These are phyloP conservation scores for Caenorhabditis sinica DNA, from an alignment of 2,888 invertebrate species.

Conservation along the genomic window DNA sequence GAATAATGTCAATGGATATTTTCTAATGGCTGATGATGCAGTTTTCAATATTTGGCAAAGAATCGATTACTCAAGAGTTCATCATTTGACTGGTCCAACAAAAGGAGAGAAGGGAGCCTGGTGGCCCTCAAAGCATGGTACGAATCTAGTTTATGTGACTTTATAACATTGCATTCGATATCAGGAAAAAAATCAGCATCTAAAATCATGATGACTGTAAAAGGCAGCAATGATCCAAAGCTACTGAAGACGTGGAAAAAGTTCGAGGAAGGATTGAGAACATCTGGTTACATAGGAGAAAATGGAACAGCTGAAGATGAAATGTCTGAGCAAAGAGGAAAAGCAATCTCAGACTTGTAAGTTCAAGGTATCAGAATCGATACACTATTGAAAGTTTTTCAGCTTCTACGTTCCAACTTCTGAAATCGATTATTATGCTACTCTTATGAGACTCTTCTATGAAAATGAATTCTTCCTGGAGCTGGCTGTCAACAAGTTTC, in stretches of 20 bases:
- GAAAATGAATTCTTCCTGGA: conserved; percentile 45
- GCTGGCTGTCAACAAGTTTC: conserved; percentile 43
- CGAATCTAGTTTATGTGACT: background rate
- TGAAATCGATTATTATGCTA: conserved; percentile 38
- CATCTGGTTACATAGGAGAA: conserved; percentile 7
- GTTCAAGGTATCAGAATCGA: background rate
- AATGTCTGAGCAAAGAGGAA: conserved; percentile 6
- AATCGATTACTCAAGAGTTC: conserved; percentile 49
- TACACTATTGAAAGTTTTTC: background rate
- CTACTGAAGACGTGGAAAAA: conserved; percentile 8
- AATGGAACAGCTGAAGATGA: conserved; percentile 26
- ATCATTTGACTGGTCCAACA: conserved; percentile 9
- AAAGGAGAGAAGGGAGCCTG: background rate
- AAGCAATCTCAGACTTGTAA: conserved; percentile 55
- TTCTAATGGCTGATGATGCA: conserved; percentile 55
- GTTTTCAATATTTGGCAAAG: conserved; percentile 62
- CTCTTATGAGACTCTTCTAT: conserved; percentile 54
- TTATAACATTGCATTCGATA: background rate
- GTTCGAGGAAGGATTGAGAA: conserved; percentile 38
- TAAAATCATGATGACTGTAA: conserved; percentile 2
- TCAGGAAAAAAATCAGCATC: background rate
- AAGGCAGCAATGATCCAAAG: conserved; percentile 11
- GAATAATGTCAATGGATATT: conserved; percentile 53
- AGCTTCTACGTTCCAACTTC: conserved; percentile 49
- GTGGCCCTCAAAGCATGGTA: conserved; percentile 4